Evolutionary conservation across 2,797 vertebrate species (phyloP).

Genomic region (Onychomys torridus): DNA sequence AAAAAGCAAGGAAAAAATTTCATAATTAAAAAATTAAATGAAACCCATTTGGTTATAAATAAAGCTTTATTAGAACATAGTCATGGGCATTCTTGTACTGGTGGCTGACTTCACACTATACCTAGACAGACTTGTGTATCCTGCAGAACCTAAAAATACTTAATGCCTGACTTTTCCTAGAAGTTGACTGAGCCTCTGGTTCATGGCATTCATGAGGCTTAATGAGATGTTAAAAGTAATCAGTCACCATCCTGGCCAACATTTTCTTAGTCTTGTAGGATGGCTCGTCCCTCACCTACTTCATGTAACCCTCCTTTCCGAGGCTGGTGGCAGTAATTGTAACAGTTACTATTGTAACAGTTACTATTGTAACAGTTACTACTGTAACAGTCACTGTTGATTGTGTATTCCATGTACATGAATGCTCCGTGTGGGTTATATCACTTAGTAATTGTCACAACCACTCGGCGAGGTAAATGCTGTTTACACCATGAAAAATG

Average conservation of each 20-base stretch:
- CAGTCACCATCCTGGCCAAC: neutral
- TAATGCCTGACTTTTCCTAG: neutral
- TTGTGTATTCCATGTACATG: neutral
- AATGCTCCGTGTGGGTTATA: neutral
- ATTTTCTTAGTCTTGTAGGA: neutral
- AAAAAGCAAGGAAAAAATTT: neutral
- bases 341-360: no score
- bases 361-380: no score
- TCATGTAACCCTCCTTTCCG: neutral
- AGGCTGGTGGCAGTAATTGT: neutral
- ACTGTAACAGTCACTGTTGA: neutral
- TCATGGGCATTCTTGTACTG: accelerated
- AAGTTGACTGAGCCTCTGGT: neutral
- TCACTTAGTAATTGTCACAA: neutral
- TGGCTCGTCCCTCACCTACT: neutral
- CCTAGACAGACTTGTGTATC: neutral
- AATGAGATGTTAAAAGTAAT: neutral
- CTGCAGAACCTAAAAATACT: neutral
- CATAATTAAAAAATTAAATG: neutral
- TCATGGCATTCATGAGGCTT: neutral
- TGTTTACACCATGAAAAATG: neutral
- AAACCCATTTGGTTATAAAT: neutral
- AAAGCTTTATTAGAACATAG: neutral
- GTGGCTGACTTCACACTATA: neutral
- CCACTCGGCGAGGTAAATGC: neutral